A percentile compares a stretch with the other conserved stretches of the same genome.
Evolutionary conservation across 2,113 vertebrate species (phyloP).

Genomic region (Proteles cristata): DNA sequence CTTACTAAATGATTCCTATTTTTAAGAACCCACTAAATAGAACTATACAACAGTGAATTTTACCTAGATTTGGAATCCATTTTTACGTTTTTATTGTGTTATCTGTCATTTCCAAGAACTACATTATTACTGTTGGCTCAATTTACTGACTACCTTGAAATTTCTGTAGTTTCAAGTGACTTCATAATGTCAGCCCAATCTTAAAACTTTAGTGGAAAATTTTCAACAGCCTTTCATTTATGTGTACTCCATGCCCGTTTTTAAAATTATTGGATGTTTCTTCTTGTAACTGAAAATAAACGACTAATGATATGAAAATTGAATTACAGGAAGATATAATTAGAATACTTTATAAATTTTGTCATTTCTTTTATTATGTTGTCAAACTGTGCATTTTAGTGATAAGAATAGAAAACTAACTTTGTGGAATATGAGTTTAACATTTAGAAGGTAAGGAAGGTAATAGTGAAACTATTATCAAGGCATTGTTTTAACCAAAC

Average conservation of each 20-base stretch:
- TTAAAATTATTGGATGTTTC: background rate
- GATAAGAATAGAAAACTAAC: background rate
- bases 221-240: background rate
- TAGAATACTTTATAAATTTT: background rate
- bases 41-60: background rate
- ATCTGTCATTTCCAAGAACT: background rate
- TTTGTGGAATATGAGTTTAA: constrained; percentile 6
- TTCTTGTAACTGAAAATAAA: background rate
- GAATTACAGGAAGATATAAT: background rate
- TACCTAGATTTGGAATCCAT: background rate
- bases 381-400: background rate
- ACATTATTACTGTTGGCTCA: background rate
- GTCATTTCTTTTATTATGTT: background rate
- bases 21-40: background rate
- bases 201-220: constrained; percentile 29
- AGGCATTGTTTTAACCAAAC: background rate
- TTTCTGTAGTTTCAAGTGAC: background rate
- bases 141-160: background rate
- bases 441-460: background rate
- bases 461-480: background rate
- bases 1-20: background rate
- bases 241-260: background rate
- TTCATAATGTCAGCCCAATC: background rate
- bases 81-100: background rate
- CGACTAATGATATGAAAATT: background rate